Conservation (phyloP, 2,797 vertebrate genomes). For the Anguilla marmorata region DNA sequence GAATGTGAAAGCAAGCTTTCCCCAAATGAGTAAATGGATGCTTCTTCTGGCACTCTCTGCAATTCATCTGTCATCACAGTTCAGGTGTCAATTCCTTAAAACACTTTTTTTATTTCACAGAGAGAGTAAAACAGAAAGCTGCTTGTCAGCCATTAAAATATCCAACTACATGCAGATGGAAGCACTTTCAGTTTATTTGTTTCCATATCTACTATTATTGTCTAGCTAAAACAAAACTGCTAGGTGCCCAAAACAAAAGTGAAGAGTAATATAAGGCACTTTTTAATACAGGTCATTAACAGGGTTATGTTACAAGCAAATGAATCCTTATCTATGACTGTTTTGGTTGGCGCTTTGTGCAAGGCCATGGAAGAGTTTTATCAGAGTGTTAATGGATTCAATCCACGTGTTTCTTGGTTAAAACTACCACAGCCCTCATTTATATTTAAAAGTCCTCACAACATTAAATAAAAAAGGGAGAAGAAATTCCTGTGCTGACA, state of each 20-base stretch:
- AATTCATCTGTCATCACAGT: neutral
- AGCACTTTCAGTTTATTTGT: neutral
- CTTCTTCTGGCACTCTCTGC: neutral
- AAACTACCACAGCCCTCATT: constrained; percentile 22
- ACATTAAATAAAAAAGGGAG: constrained; percentile 9
- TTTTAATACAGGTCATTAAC: neutral
- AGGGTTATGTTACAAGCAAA: neutral
- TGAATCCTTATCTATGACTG: constrained; percentile 3
- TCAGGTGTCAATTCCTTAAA: neutral
- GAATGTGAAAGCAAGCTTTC: neutral
- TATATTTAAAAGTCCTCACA: constrained; percentile 14
- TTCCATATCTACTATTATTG: neutral
- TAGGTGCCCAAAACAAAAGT: no score
- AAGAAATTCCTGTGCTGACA: neutral
- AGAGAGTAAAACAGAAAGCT: neutral
- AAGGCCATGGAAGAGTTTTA: constrained; percentile 22
- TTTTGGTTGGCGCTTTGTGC: constrained; percentile 11
- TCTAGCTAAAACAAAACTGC: neutral
- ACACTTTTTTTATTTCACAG: neutral
- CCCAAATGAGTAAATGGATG: neutral
- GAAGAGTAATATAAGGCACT: neutral
- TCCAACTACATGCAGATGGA: neutral
- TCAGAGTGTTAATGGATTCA: constrained; percentile 5
- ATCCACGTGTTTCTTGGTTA: neutral
- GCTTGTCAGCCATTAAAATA: neutral